Evolutionary conservation across 2,888 invertebrate species (phyloP).

Genomic region (Euphydryas editha): DNA sequence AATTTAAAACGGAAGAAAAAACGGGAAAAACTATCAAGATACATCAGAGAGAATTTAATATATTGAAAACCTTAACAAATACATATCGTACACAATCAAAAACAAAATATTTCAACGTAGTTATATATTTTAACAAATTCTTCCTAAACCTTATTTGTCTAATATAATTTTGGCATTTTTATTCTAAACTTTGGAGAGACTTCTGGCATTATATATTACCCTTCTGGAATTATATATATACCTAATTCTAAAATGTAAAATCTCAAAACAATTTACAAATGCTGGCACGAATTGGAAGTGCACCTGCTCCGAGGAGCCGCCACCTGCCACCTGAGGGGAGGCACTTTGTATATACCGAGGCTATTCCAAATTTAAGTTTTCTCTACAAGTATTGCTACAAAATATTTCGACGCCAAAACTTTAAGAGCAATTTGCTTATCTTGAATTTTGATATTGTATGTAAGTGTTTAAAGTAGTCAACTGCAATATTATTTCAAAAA

Average conservation of each 20-base stretch:
- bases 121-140: no score
- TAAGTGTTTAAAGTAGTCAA: no score
- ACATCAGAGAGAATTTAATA: no score
- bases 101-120: no score
- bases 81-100: no score
- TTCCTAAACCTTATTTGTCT: no score
- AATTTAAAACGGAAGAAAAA: background rate
- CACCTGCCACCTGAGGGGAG: conserved; percentile 36
- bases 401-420: background rate
- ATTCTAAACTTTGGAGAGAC: no score
- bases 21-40: no score
- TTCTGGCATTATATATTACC: background rate
- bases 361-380: conserved; percentile 21
- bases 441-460: background rate
- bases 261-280: conserved; percentile 7
- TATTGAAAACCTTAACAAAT: no score
- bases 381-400: background rate
- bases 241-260: background rate
- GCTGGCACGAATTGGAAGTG: conserved; percentile 3
- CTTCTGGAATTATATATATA: background rate
- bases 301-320: conserved; percentile 34
- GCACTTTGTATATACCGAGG: conserved; percentile 22
- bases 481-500: no score
- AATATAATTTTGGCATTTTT: no score
- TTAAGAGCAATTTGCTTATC: background rate